Conservation (phyloP, 2,797 vertebrate species). For the Coranthus polyacanthus region DNA sequence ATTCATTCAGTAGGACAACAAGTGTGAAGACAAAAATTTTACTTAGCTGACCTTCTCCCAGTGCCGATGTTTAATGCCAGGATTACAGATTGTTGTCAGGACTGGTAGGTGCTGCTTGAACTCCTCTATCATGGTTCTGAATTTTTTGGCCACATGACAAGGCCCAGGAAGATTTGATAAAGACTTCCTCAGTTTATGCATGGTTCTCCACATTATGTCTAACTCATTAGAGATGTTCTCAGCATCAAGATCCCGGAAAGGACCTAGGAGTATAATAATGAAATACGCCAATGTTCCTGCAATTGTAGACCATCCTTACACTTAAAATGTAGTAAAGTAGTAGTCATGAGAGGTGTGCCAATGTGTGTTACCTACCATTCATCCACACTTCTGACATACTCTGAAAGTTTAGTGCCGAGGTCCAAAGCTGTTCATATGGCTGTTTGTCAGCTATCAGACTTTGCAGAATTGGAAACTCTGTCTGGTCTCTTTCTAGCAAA, state of each 20-base stretch:
- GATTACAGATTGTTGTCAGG: constrained; percentile 89
- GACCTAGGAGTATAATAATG: constrained; percentile 73
- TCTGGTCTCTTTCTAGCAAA: constrained; percentile 88
- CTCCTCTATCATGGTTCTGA: constrained; percentile 87
- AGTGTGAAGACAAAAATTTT: neutral
- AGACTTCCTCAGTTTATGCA: constrained; percentile 88
- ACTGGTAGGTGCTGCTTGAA: constrained; percentile 91
- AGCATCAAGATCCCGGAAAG: constrained; percentile 86
- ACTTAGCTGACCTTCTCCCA: constrained; percentile 87
- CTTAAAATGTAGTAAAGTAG: neutral
- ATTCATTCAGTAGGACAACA: neutral
- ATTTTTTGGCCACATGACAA: constrained; percentile 83
- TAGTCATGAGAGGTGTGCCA: neutral
- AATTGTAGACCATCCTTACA: neutral
- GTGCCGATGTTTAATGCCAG: constrained; percentile 90
- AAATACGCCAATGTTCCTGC: constrained; percentile 8
- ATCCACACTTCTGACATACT: constrained; percentile 91
- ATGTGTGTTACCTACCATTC: constrained; percentile 84
- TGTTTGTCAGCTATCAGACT: constrained; percentile 85
- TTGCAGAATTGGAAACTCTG: constrained; percentile 88
- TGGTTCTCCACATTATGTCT: constrained; percentile 90
- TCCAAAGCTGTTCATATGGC: constrained; percentile 92
- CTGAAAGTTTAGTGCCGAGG: constrained; percentile 88
- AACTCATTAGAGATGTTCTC: constrained; percentile 89
- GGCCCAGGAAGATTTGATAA: constrained; percentile 85